Evolutionary conservation across 2,113 vertebrate genomes (phyloP), one percentile per base, ranked within the genome.

Genomic region (Semnornis frantzii): DNA sequence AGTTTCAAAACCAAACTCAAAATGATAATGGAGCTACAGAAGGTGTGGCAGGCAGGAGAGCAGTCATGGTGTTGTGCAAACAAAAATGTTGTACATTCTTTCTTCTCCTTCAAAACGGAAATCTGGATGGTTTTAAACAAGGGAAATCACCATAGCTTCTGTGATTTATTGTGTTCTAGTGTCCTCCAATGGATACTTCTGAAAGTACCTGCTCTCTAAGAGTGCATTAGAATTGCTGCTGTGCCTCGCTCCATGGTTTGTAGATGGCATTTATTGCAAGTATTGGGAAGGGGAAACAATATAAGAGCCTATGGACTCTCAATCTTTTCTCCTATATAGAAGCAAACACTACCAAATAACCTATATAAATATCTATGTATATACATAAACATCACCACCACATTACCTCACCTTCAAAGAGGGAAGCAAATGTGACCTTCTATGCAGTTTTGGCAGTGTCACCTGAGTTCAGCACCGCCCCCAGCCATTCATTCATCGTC

Each of bases 171-270:
- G 97, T 96, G 97, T 94, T 98, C 95, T 97, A 96, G 87, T 98
- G 97, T 98, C 97, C 98, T 98, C 97, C 97, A 96, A 95, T 98
- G 97, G 98, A 97, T 96, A 71, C 33, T 96, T 88, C 77, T 23
- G 92, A 98, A 97, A 98, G 77, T 95, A 94, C 95, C 94, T 66
- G 78, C 65, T 81, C 63, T 89, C 5, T 42, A 85, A 72, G 8
- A 90, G 42, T 18, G 4, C 39, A 69, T 52, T 44, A 39, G 74
- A 92, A 92, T 87, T 78, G 37, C 44, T 79, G 55, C 21, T 81
- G 28, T 75, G n/a, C 44, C 65, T 81, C 24, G 52, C 31, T 82
- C 57, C 52, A 34, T 39, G 4, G 1, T 6, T 77, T 85, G 39
- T 55, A n/a, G 31, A 64, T 5, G 24, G 66, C 37, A 83, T 68